A percentile compares a stretch with the other conserved stretches of the same genome.
phyloP scores from a whole-genome alignment of 92 coral and sea anemone species.

The Pocillopora meandrina region DNA sequence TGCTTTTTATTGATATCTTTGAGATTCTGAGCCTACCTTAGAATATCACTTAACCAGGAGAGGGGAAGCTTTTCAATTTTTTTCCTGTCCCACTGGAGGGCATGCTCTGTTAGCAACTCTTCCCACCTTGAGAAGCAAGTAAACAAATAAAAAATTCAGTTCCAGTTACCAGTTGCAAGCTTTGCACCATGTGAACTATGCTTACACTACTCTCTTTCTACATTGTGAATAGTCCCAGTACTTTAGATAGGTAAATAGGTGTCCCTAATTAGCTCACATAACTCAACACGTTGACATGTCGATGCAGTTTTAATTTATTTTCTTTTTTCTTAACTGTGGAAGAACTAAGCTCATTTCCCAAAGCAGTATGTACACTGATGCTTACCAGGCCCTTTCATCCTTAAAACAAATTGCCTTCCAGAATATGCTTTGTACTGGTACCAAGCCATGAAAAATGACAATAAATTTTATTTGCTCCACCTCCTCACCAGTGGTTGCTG shows the following conservation, averaged over 20 bases:
- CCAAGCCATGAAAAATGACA: slow-evolving; percentile 70
- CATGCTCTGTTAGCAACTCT: slow-evolving; percentile 72
- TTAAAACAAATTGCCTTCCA: slow-evolving; percentile 43
- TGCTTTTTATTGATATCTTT: neutral
- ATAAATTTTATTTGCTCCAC: slow-evolving; percentile 56
- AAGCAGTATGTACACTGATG: neutral
- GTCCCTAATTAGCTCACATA: no score
- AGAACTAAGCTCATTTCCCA: neutral
- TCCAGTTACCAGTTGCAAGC: no score
- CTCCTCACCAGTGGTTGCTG: slow-evolving; percentile 79
- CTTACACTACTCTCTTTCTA: no score
- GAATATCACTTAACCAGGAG: slow-evolving; percentile 44
- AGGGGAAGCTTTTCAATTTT: slow-evolving; percentile 45
- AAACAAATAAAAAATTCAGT: neutral
- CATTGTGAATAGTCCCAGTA: no score
- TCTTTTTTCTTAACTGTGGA: neutral
- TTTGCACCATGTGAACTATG: no score
- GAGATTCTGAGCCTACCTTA: slow-evolving; percentile 36
- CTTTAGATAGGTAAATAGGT: no score
- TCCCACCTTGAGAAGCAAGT: slow-evolving; percentile 47
- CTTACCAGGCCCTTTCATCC: neutral
- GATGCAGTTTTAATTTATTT: no score
- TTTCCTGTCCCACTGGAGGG: slow-evolving; percentile 56
- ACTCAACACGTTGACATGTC: no score
- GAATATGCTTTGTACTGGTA: slow-evolving; percentile 61